Evolutionary conservation across 1,140 invertebrate species (phyloP).

Genomic region (Danaus plexippus): DNA sequence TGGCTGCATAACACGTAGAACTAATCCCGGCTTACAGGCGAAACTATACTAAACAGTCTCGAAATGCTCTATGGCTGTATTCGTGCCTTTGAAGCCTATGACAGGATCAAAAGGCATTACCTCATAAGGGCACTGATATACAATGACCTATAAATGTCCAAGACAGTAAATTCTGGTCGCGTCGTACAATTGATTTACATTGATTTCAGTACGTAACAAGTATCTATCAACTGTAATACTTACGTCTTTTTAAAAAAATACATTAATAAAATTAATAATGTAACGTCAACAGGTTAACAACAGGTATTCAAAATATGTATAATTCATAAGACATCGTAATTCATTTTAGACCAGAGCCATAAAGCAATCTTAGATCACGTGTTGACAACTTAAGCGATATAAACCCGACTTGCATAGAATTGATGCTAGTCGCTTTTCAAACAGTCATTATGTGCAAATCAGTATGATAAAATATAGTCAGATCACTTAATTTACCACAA

Average conservation of each 20-base stretch:
- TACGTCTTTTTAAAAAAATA: too few species aligned
- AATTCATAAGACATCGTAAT: conserved; percentile 29
- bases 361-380: conserved; percentile 45
- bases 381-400: conserved; percentile 45
- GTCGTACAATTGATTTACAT: too few species aligned
- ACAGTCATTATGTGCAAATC: conserved; percentile 61
- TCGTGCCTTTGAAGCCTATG: conserved; percentile 62
- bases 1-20: conserved; percentile 47
- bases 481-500: too few species aligned
- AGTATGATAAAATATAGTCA: too few species aligned
- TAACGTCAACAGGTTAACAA: not conserved
- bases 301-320: conserved; percentile 13
- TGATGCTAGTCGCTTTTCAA: conserved; percentile 49
- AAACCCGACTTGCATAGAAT: conserved; percentile 35
- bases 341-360: conserved; percentile 24
- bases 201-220: too few species aligned
- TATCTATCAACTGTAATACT: too few species aligned
- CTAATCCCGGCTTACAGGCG: conserved; percentile 54
- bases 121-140: conserved; percentile 23
- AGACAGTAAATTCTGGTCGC: too few species aligned
- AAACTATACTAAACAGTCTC: conserved; percentile 44
- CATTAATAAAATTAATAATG: not conserved
- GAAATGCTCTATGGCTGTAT: conserved; percentile 43
- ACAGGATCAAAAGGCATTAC: conserved; percentile 59
- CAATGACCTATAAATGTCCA: conserved; percentile 13